Evolutionary conservation across 2,797 vertebrate genomes (phyloP).

Genomic region (Heterohyrax brucei): DNA sequence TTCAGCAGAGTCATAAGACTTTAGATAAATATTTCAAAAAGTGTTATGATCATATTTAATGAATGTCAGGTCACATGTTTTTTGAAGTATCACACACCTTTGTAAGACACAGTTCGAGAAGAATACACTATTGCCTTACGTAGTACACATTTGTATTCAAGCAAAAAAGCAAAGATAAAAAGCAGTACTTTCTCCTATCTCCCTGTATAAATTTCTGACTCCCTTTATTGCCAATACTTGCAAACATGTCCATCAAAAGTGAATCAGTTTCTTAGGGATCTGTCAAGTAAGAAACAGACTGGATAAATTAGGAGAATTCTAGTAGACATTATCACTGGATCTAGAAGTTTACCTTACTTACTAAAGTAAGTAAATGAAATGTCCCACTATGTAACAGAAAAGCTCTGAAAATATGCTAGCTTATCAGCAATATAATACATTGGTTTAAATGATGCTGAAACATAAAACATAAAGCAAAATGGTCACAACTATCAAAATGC

Average conservation of each 20-base stretch:
- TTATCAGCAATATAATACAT: not conserved
- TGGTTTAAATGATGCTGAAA: conserved; percentile 19
- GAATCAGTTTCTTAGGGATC: conserved; percentile 43
- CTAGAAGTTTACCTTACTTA: conserved; percentile 34
- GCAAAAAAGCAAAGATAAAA: not conserved
- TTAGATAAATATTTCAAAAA: conserved; percentile 22
- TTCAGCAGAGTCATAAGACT: not conserved
- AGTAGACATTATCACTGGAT: not conserved
- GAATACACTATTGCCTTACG: not conserved
- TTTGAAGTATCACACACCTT: not conserved
- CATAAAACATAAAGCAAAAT: conserved; percentile 7
- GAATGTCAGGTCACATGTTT: not conserved
- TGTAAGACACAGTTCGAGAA: conserved; percentile 7
- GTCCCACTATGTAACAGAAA: not conserved
- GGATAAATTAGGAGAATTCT: conserved; percentile 41
- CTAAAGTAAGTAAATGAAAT: not conserved
- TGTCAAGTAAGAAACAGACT: conserved; percentile 58
- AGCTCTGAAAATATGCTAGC: not conserved
- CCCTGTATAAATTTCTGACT: conserved; percentile 2
- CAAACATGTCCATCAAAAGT: conserved; percentile 31
- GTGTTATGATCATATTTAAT: conserved; percentile 52
- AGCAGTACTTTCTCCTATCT: not conserved
- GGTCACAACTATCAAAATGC: not conserved
- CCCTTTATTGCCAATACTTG: conserved; percentile 14
- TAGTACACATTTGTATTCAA: not conserved